Evolutionary conservation across 2,113 vertebrate species (phyloP).

Genomic region (Butorides virescens): DNA sequence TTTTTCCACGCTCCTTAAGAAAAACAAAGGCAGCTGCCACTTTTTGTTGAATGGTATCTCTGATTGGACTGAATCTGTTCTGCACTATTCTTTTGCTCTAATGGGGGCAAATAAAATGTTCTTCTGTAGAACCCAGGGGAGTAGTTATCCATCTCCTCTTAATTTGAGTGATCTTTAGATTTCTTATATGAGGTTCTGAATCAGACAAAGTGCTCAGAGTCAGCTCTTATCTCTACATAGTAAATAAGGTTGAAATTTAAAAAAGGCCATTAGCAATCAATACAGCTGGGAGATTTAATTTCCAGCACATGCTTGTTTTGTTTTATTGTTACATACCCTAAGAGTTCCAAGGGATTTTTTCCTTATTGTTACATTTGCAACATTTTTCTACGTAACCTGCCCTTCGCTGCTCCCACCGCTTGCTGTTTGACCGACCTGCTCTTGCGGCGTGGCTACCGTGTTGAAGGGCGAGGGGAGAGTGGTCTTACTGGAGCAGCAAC

Average conservation of each 20-base stretch:
- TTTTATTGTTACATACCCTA: neutral
- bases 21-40: neutral
- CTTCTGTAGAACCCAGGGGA: constrained; percentile 46
- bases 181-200: constrained; percentile 52
- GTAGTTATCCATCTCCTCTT: constrained; percentile 65
- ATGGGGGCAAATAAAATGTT: constrained; percentile 60
- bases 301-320: constrained; percentile 24
- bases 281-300: constrained; percentile 58
- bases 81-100: constrained; percentile 35
- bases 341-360: constrained; percentile 16
- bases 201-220: constrained; percentile 64
- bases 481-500: neutral
- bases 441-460: neutral
- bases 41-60: neutral
- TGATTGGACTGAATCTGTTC: neutral
- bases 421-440: neutral
- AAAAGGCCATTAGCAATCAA: constrained; percentile 65
- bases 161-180: constrained; percentile 72
- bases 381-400: neutral
- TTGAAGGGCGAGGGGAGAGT: neutral
- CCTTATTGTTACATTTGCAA: neutral
- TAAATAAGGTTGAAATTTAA: constrained; percentile 69
- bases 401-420: neutral
- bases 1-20: neutral
- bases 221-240: constrained; percentile 58